Evolutionary conservation across 2,113 vertebrate species (phyloP).

Genomic region (Origma solitaria): DNA sequence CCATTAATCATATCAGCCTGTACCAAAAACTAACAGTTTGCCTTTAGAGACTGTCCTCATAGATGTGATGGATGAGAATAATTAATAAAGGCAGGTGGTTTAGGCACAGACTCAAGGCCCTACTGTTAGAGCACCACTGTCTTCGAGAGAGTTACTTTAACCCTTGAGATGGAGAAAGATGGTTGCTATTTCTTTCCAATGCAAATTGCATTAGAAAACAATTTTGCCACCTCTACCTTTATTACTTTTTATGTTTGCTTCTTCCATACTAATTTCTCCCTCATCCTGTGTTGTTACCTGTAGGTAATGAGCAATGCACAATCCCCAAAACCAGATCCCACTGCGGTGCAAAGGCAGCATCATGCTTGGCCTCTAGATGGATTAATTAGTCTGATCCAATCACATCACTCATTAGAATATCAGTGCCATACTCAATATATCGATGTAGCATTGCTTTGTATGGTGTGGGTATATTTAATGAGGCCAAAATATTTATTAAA

Average conservation of each 20-base stretch:
- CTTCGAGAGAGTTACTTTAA: background rate
- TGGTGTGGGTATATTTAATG: background rate
- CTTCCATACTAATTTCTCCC: background rate
- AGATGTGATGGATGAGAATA: background rate
- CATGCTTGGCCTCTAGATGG: background rate
- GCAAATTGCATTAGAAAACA: background rate
- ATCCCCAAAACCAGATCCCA: background rate
- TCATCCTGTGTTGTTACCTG: background rate
- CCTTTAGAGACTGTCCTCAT: background rate
- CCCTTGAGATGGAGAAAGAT: background rate
- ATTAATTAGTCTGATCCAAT: background rate
- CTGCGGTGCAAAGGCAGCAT: background rate
- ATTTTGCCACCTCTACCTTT: background rate
- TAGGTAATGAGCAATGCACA: background rate
- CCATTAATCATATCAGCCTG: background rate
- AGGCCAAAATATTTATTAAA: background rate
- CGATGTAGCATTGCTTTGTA: background rate
- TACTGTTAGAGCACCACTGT: background rate
- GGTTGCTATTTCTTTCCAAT: background rate
- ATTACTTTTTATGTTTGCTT: background rate
- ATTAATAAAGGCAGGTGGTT: slow-evolving; percentile 10
- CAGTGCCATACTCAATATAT: background rate
- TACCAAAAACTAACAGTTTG: background rate
- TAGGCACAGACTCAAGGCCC: background rate
- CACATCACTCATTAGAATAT: background rate